Base-by-base conservation (phyloP, 1,140 invertebrate species). In the Protaetia brevitarsis region DNA sequence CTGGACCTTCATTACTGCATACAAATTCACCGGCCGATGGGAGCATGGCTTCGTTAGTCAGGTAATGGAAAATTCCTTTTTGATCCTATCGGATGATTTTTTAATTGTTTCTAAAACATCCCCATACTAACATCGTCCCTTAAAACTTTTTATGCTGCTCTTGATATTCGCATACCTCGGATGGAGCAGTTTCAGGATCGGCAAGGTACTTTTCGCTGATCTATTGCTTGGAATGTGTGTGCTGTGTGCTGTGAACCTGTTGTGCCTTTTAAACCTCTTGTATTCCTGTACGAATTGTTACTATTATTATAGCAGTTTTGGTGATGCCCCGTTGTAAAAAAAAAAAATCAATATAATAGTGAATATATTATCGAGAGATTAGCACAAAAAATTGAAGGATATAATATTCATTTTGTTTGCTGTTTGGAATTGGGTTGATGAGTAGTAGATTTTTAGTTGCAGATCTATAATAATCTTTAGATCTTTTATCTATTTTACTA, bases 181-280 rank as follows among this genome's bases (percentile, higher is more conserved):
- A 68, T 72, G 66, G 71, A 59, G 74, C 68, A 88, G 86, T 82
- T 85, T 86, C 80, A 84, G 85, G 82, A 86, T 86, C 79, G 85
- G 86, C 81, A 86, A 87, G 86, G 86, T 88, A 87, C 82, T 86
- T 82, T 86, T 83, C 80, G 84, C 85, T 79, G 86, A 88, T 81
- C 80, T 87, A 78, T 74, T 87, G 70, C 82, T 87, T 78, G 86
- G 85, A 81, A 82, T 85, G 73, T 77, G 86, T 78, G 78, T 87
- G 68, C 80, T 88, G 68, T 85, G 83, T 80, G 82, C 84, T 72
- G 82, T 87, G 72, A 87, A 87, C 74, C 75, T 86, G 65, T 74
- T 88, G 69, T 85, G 86, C 84, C 82, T 85, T 70, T 70, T 87
- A 74, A 85, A 87, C 72, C 73, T 88, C 72, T 65, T 77, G 31